These are phyloP conservation scores for Orthonyx spaldingii DNA, from an alignment of 2,113 vertebrate genomes.

Conservation along the genomic window DNA sequence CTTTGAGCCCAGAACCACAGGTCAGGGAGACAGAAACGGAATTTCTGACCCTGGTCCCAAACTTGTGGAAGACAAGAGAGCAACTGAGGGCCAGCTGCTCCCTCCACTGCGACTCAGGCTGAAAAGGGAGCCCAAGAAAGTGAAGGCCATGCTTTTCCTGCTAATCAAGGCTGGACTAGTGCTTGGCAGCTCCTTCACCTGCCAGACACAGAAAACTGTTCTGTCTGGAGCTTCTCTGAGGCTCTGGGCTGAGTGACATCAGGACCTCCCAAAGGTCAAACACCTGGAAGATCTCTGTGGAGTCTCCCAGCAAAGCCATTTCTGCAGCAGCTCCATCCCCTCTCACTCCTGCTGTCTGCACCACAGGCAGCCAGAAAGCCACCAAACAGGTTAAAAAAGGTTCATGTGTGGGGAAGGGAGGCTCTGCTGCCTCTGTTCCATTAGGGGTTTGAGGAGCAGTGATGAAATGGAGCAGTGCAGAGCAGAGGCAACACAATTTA, in stretches of 20 bases:
- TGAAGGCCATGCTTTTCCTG: not conserved
- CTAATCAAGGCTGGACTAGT: not conserved
- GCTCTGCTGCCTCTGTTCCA: not conserved
- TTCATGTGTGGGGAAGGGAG: fast-evolving
- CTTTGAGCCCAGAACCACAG: not conserved
- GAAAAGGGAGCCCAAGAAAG: not conserved
- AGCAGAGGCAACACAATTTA: not conserved
- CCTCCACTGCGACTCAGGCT: fast-evolving
- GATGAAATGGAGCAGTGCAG: not conserved
- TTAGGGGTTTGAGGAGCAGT: not conserved
- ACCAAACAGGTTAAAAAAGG: not conserved
- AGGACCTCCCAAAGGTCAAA: not conserved
- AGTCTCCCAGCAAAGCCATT: not conserved
- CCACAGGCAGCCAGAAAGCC: not conserved
- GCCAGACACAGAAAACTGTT: not conserved
- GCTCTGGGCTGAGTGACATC: not conserved
- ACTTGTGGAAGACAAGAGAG: not conserved
- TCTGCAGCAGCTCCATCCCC: not conserved
- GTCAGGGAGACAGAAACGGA: not conserved
- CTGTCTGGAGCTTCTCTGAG: not conserved
- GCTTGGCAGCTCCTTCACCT: not conserved
- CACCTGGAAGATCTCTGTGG: not conserved
- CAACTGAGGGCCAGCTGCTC: not conserved
- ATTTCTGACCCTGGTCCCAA: not conserved
- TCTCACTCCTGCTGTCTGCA: not conserved